Conservation (phyloP, 1,140 invertebrate species). For the Ips typographus region DNA sequence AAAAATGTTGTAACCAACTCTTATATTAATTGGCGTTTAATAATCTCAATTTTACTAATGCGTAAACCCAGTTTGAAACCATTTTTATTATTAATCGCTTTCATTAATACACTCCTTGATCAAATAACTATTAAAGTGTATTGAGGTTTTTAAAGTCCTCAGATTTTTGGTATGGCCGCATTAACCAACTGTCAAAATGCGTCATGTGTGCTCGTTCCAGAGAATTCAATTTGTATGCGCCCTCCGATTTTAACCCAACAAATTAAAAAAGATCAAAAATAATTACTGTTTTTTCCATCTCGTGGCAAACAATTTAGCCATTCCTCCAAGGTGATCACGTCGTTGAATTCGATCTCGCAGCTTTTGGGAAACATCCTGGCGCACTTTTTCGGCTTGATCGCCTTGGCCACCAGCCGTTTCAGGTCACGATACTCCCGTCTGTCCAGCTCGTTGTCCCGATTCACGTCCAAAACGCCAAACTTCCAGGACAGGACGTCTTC, state of each 20-base stretch:
- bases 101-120: too few relatives aligned
- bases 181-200: too few relatives aligned
- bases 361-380: conserved; percentile 82
- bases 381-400: conserved; percentile 84
- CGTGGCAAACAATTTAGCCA: conserved; percentile 81
- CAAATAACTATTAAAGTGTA: too few relatives aligned
- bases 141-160: too few relatives aligned
- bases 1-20: too few relatives aligned
- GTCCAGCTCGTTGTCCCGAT: conserved; percentile 71
- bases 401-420: conserved; percentile 77
- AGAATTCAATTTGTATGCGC: too few relatives aligned
- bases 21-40: too few relatives aligned
- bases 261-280: not conserved
- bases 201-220: too few relatives aligned
- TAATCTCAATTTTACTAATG: too few relatives aligned
- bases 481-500: conserved; percentile 79
- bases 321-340: conserved; percentile 67
- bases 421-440: conserved; percentile 79
- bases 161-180: too few relatives aligned
- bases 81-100: too few relatives aligned
- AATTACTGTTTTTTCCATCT: conserved; percentile 53
- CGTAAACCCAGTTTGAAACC: too few relatives aligned
- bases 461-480: conserved; percentile 76
- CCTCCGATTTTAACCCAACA: not conserved
- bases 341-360: conserved; percentile 80